Conservation (phyloP, 23 tunicate genomes). For the Phallusia fumigata region DNA sequence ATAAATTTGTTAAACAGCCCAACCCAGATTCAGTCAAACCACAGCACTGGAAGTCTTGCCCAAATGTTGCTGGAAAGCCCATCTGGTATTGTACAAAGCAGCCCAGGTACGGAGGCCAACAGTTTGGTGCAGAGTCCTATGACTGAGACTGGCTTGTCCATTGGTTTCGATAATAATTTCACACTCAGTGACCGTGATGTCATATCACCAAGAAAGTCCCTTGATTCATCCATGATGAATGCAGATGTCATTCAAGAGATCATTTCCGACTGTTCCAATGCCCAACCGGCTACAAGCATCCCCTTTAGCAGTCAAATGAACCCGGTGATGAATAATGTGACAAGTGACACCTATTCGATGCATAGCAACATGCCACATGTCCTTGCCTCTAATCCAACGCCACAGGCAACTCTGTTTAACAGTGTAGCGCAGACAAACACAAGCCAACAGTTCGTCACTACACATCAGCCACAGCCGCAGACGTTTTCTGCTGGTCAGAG, state of each 20-base stretch:
- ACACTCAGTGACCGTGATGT: conserved; percentile 11
- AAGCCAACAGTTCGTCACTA: not conserved
- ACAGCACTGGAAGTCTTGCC: not conserved
- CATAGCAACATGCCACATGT: not conserved
- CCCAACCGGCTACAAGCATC: not conserved
- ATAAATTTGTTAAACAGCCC: conserved; percentile 2
- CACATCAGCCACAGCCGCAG: not conserved
- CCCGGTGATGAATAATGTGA: not conserved
- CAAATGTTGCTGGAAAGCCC: conserved; percentile 3
- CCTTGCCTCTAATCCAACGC: not conserved
- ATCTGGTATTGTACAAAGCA: not conserved
- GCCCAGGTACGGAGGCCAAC: not conserved
- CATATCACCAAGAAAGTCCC: not conserved
- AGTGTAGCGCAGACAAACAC: not conserved
- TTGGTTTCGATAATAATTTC: conserved; percentile 18
- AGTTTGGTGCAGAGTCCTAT: not conserved
- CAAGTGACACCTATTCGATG: not conserved
- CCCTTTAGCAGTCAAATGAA: not conserved
- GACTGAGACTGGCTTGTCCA: conserved; percentile 2
- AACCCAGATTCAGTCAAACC: not conserved
- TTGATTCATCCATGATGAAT: not conserved
- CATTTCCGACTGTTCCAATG: conserved; percentile 30
- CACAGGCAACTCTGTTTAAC: not conserved
- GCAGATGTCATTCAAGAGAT: conserved; percentile 16
- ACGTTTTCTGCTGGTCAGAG: not conserved